Evolutionary conservation across 2,888 invertebrate species (phyloP).

Genomic region (Aleiodes alternator): DNA sequence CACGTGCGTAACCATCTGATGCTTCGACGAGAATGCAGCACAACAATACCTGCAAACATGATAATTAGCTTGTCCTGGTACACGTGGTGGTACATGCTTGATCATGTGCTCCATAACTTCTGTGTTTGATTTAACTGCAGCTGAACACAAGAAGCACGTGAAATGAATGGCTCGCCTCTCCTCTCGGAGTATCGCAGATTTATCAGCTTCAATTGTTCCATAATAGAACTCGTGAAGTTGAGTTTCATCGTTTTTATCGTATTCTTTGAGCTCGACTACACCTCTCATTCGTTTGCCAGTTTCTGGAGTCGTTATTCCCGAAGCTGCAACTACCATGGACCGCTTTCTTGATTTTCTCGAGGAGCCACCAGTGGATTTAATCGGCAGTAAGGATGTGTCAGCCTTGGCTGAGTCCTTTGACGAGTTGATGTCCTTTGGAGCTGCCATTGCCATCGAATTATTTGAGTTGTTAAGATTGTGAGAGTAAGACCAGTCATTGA

Average conservation of each 20-base stretch:
- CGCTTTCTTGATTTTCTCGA: constrained; percentile 66
- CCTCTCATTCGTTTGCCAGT: constrained; percentile 59
- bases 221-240: constrained; percentile 70
- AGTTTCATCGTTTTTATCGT: constrained; percentile 57
- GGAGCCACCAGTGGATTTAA: constrained; percentile 4
- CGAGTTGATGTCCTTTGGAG: constrained; percentile 24
- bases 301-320: constrained; percentile 75
- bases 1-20: constrained; percentile 70
- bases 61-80: constrained; percentile 69
- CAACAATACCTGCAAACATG: constrained; percentile 72
- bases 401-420: constrained; percentile 39
- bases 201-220: constrained; percentile 70
- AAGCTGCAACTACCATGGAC: constrained; percentile 50
- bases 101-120: constrained; percentile 73
- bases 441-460: constrained; percentile 31
- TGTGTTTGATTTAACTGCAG: constrained; percentile 69
- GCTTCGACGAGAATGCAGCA: constrained; percentile 70
- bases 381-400: constrained; percentile 32
- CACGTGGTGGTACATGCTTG: constrained; percentile 69
- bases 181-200: constrained; percentile 60
- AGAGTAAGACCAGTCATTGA: constrained; percentile 79
- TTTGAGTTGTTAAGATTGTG: constrained; percentile 12
- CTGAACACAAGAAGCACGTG: constrained; percentile 70
- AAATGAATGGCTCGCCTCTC: constrained; percentile 65
- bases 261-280: constrained; percentile 54